Evolutionary conservation across 1,140 invertebrate species (phyloP).

Genomic region (Marisa cornuarietis): DNA sequence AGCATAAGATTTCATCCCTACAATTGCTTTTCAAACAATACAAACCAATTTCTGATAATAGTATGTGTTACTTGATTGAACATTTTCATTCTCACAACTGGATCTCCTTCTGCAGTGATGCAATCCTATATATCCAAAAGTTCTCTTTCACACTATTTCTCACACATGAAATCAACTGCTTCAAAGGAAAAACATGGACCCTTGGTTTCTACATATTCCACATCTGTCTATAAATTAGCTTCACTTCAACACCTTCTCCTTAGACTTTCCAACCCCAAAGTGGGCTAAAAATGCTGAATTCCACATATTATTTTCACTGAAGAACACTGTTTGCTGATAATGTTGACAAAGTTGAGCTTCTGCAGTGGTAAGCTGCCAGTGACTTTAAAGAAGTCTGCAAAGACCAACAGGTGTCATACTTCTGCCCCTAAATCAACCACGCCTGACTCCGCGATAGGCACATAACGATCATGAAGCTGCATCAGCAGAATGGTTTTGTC

Average conservation of each 20-base stretch:
- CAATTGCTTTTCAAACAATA: not conserved
- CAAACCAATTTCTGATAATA: too few species aligned
- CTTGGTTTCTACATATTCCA: too few species aligned
- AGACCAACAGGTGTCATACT: conserved; percentile 63
- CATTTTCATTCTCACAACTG: too few species aligned
- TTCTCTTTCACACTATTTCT: too few species aligned
- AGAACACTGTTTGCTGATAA: not conserved
- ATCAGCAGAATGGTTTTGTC: conserved; percentile 91
- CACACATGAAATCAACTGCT: too few species aligned
- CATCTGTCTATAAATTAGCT: too few species aligned
- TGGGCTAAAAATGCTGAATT: not conserved
- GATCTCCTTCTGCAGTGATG: too few species aligned
- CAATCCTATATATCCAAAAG: too few species aligned
- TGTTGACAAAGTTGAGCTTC: not conserved
- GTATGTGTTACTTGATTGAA: too few species aligned
- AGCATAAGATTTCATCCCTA: not conserved
- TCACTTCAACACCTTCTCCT: not conserved
- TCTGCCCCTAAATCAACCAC: conserved; percentile 81
- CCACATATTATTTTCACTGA: not conserved
- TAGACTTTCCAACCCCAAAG: not conserved
- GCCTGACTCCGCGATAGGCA: conserved; percentile 90
- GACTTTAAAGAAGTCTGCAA: not conserved
- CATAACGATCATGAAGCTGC: conserved; percentile 90
- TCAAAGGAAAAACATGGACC: too few species aligned
- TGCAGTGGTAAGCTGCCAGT: not conserved